phyloP scores from a whole-genome alignment of 2,113 vertebrate species.

The Centropus bengalensis region DNA sequence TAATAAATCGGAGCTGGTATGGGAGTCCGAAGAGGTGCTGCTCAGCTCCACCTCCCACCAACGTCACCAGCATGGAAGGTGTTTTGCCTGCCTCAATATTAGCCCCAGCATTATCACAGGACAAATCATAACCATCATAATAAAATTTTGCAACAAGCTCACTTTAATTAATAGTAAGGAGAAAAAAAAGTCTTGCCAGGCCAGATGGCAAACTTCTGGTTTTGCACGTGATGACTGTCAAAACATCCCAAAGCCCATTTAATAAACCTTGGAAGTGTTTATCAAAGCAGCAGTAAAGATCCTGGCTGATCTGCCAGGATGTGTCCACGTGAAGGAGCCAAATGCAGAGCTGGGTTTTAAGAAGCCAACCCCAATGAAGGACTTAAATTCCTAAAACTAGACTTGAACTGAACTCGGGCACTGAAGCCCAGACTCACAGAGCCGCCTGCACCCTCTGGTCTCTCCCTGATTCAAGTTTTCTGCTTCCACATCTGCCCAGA shows the following conservation, averaged over 20 bases:
- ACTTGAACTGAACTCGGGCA: neutral
- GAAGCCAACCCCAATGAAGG: neutral
- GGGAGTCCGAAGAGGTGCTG: neutral
- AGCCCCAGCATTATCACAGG: neutral
- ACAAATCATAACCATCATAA: slow-evolving; percentile 26
- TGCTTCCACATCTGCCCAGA: neutral
- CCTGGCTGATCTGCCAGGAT: neutral
- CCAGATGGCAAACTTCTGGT: neutral
- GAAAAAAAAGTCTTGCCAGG: slow-evolving; percentile 2
- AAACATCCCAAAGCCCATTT: neutral
- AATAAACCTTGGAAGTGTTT: slow-evolving; percentile 1
- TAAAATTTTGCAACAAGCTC: slow-evolving; percentile 46
- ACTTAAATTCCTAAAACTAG: neutral
- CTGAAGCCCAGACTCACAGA: neutral
- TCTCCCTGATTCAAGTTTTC: neutral
- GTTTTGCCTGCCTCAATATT: neutral
- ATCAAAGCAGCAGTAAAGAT: neutral
- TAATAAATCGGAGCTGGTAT: neutral
- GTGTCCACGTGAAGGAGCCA: neutral
- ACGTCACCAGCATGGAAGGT: neutral
- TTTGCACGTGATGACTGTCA: neutral
- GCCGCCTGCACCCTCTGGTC: neutral
- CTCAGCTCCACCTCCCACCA: neutral
- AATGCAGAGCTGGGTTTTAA: neutral
- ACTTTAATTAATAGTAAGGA: slow-evolving; percentile 48